Base-by-base conservation (phyloP, 2,888 invertebrate species). In the Sphaerophoria rueppellii region DNA sequence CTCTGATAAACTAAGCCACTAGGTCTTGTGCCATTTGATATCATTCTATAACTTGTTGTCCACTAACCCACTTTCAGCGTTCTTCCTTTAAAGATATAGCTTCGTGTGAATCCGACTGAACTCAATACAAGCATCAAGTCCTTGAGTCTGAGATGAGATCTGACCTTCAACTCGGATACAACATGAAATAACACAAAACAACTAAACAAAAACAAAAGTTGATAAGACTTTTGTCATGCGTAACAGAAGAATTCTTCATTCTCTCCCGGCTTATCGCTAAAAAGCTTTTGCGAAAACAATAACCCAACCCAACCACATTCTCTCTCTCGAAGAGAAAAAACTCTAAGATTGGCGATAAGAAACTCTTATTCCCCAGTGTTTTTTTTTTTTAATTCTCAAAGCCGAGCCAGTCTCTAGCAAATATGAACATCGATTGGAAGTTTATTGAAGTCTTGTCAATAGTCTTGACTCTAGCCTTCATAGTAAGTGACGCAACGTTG, bases 391-490 rank as follows among this genome's bases (percentile, higher is more conserved):
- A 32, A 11, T 35, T 57, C 32, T 12, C 7, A n/a, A 52, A 37
- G 58, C 40, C 16, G 6, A 16, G 9, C 35, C 81, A 85, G 85
- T 85, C 81, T 77, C 69, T 81, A 54, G 75, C 69, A 61, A 73
- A 77, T 69, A 85, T 85, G 85, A 69, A 70, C 54, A 43, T 16
- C 70, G 81, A 63, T 65, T 81, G 85, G 85, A 85, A 77, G 85
- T 69, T 81, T 48, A 46, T 65, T 52, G 48, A 60, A 60, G 24
- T 55, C 7, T 34, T 70, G 71, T 43, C 67, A 52, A 61, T 61
- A 34, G 54, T 74, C 16, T 48, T 76, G 69, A 32, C 46, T 11
- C 7, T 76, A 24, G 43, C 52, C 54, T 70, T 73, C 63, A 37
- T 34, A 9, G 40, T 34, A 73, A 75, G 60, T 46, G 57, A 60